Conservation (phyloP, 2,113 vertebrate species). For the Catharus bicknelli region DNA sequence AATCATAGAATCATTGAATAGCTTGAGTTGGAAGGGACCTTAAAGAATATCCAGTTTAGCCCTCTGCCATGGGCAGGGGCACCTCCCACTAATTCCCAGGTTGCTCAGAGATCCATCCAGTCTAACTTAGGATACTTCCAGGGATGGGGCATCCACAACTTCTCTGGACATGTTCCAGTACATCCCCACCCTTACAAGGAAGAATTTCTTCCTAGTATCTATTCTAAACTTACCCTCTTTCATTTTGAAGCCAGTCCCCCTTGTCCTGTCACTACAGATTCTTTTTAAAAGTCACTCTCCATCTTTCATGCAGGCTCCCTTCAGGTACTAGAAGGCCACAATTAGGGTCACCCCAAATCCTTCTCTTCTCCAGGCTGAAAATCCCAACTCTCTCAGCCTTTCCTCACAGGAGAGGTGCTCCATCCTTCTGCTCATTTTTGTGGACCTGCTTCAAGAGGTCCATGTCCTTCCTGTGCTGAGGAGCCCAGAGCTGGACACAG, state of each 20-base stretch:
- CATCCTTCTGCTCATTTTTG: not conserved
- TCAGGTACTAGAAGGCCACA: not conserved
- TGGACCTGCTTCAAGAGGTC: not conserved
- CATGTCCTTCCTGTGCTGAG: not conserved
- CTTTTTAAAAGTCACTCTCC: not conserved
- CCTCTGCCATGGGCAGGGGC: not conserved
- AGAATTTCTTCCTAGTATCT: not conserved
- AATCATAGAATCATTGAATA: not conserved
- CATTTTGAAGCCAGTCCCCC: not conserved
- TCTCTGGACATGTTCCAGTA: not conserved
- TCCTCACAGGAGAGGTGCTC: not conserved
- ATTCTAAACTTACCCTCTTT: not conserved
- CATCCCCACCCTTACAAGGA: rapidly evolving
- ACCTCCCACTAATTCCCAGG: not conserved
- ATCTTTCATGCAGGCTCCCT: rapidly evolving
- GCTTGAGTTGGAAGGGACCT: not conserved
- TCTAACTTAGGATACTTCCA: not conserved
- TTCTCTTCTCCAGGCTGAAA: not conserved
- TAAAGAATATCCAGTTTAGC: not conserved
- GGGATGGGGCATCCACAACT: not conserved
- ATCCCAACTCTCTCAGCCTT: not conserved
- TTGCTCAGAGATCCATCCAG: not conserved
- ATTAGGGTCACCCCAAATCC: rapidly evolving
- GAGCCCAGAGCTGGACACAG: not conserved
- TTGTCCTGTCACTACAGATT: rapidly evolving